Evolutionary conservation across 2,888 invertebrate genomes (phyloP).

Genomic region (Deilephila elpenor): DNA sequence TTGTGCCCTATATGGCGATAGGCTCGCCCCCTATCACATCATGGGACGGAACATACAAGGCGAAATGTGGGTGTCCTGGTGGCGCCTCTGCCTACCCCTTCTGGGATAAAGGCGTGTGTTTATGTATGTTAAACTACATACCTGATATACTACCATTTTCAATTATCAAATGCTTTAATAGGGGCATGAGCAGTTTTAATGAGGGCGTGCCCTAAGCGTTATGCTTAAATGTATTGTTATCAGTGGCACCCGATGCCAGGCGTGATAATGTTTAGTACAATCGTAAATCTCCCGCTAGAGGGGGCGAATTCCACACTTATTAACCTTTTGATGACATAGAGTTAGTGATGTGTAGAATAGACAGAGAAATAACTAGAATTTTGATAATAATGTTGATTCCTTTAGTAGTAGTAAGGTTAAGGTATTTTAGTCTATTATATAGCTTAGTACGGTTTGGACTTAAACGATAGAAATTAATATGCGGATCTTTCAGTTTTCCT

Average conservation of each 20-base stretch:
- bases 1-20: no score
- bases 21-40: no score
- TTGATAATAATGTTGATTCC: no score
- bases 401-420: no score
- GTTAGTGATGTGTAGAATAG: conserved; percentile 27
- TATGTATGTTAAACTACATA: background rate
- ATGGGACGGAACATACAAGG: no score
- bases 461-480: no score
- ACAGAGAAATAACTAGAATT: background rate
- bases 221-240: conserved; percentile 20
- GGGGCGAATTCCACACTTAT: conserved; percentile 58
- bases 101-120: no score
- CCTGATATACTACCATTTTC: background rate
- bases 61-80: no score
- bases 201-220: background rate
- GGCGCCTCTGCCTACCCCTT: no score
- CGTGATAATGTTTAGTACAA: conserved; percentile 50
- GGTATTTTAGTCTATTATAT: no score
- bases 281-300: conserved; percentile 53
- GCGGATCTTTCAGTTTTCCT: no score
- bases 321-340: conserved; percentile 47
- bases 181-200: background rate
- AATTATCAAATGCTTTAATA: background rate
- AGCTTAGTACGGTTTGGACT: no score
- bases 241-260: conserved; percentile 35